Percentiles rank a stretch among this genome's conserved stretches.
phyloP scores from a whole-genome alignment of 2,113 vertebrate species.

The Steatornis caripensis region DNA sequence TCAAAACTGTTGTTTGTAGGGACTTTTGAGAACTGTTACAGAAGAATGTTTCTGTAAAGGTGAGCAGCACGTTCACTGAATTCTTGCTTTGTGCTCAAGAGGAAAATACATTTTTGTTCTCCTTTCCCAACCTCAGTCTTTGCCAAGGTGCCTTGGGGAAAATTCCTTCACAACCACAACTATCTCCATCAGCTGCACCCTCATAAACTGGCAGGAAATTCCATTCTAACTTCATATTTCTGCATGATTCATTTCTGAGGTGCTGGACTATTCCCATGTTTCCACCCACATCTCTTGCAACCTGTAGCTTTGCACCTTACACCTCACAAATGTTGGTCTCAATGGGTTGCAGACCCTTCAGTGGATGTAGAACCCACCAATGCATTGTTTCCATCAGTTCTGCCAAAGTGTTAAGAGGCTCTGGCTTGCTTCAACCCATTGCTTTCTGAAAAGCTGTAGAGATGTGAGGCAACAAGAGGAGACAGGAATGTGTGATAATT shows the following conservation, averaged over 20 bases:
- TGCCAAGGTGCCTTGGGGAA: background rate
- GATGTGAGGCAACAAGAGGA: background rate
- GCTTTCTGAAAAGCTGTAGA: background rate
- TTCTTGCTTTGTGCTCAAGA: background rate
- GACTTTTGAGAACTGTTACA: background rate
- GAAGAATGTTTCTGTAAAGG: background rate
- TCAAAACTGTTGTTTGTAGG: background rate
- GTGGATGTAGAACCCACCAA: background rate
- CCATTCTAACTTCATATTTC: background rate
- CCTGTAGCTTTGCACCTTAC: background rate
- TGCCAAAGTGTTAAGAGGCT: background rate
- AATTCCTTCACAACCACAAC: background rate
- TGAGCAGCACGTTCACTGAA: background rate
- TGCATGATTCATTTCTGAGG: background rate
- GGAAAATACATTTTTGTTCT: background rate
- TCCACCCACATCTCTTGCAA: background rate
- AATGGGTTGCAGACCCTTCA: background rate
- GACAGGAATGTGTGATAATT: background rate
- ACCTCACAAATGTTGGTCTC: background rate
- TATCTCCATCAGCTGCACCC: background rate
- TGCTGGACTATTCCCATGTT: background rate
- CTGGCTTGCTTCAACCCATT: background rate
- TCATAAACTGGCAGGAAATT: background rate
- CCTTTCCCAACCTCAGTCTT: background rate
- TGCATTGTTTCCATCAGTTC: background rate